Base-by-base conservation (phyloP, 1,140 invertebrate genomes). In the Tetragonula clypearis region DNA sequence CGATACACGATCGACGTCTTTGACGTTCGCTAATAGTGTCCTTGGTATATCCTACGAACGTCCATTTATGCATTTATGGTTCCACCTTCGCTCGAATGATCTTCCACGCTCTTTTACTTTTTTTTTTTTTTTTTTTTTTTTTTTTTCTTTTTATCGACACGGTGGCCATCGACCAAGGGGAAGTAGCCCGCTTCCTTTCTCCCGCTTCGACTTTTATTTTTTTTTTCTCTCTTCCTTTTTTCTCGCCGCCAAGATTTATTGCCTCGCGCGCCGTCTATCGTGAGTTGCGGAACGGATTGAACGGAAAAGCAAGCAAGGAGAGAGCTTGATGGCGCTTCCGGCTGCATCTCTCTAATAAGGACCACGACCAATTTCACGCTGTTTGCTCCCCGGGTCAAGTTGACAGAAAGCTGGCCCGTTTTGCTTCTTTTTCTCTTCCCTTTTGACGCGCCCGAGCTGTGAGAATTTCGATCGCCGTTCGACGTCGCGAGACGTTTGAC, bases 211-310 rank as follows among this genome's bases (percentile, higher is more conserved):
- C 23, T 14, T 15, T 35, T 30, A 21, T 23, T 66, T 79, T 30
- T 35, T 73, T n/a, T 26, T 23, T 68, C 30, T 9, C 21, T 17
- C 9, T n/a, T 15, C 30, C 11, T 49, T 73, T 56, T 30, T 62
- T 30, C 11, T 2, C 35, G 49, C 55, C 19, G 3, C 8, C 12
- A 60, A 75, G 79, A 82, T 82, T 82, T 82, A 82, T 82, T 17
- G n/a, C 71, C 30, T 14, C 11, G 69, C 55, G n/a, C 3, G 19
- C 3, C 69, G 35, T 3, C 14, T 58, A 53, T 17, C 17, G 9
- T 19, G 71, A 75, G 35, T 49, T 23, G 56, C 30, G 68, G 55
- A 80, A 80, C 79, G 41, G 69, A 81, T 65, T 74, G 69, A 30
- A 53, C 41, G 30, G 66, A 21, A 60, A 72, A 15, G 19, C 11